Percentiles rank a stretch among this genome's conserved stretches.
These are phyloP conservation scores for Callipepla californica DNA, from an alignment of 2,113 vertebrate genomes.

Conservation along the genomic window DNA sequence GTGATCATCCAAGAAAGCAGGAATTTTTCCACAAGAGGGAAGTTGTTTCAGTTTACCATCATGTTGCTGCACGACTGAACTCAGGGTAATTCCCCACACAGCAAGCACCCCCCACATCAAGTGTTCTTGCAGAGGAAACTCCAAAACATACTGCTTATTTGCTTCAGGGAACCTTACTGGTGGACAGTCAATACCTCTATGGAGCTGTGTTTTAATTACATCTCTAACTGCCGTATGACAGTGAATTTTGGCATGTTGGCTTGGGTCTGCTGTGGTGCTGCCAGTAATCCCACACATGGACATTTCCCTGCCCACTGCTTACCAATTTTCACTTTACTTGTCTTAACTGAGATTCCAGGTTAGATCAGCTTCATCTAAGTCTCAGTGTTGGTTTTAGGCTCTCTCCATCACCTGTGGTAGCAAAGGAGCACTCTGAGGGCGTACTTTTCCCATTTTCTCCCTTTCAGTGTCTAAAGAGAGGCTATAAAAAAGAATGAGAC, in stretches of 20 bases:
- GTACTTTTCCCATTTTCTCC: background rate
- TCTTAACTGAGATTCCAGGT: background rate
- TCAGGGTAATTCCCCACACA: background rate
- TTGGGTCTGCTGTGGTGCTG: background rate
- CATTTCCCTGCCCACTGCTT: background rate
- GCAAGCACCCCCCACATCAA: background rate
- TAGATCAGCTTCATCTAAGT: background rate
- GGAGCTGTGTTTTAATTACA: background rate
- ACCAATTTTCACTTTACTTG: background rate
- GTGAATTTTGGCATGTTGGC: background rate
- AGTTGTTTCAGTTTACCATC: background rate
- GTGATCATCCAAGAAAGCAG: background rate
- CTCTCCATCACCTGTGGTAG: background rate
- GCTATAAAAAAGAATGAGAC: too few relatives aligned
- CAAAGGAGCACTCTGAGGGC: background rate
- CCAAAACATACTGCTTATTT: background rate
- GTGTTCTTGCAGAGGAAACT: background rate
- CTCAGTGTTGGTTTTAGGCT: background rate
- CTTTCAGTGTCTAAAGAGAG: too few relatives aligned
- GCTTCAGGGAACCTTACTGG: background rate
- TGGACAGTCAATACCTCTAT: background rate
- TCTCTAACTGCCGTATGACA: background rate
- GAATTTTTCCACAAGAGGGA: background rate
- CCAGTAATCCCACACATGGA: rapidly evolving
- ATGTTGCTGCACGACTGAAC: background rate